Base-by-base conservation (phyloP, 2,888 invertebrate genomes). In the Tenthredo scrophulariae region DNA sequence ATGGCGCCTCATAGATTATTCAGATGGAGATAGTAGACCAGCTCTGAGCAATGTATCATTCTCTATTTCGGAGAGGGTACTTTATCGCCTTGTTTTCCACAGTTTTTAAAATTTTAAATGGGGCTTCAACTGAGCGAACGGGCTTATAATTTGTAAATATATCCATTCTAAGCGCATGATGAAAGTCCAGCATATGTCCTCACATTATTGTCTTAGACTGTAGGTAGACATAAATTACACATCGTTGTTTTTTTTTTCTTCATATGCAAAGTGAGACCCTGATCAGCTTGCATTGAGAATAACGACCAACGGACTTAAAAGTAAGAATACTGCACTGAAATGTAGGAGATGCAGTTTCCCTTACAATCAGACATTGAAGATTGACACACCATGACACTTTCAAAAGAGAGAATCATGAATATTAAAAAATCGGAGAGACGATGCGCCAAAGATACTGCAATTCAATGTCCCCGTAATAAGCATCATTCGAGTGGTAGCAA, bases 81-180 rank as follows among this genome's bases (percentile, higher is more conserved):
- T 80, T 80, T 80, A 58, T 62, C 10, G 37, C 40, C 62, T 62
- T 80, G 62, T 80, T 80, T 80, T 62, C 40, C 79, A 29, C 37
- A 13, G 2, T 58, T 37, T 62, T 29, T 37, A n/a, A 54, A 50
- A 77, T 58, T 62, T 62, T 10, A 40, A 22, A 37, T 33, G 5
- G 62, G 15, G 5, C 13, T 80, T 40, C 10, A 37, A 62, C 50
- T 9, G 54, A 29, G 37, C 37, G 18, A 33, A n/a, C n/a, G 3
- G 40, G 40, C n/a, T 22, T 43, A 72, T 40, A 37, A 33, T 67
- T 67, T 26, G 18, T 62, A 15, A 62, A 62, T 10, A 26, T 58
- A 58, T 18, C 22, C 13, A 22, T 65, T 29, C 65, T 10, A 65
- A 22, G 10, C 13, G 22, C 65, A 26, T 65, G 6, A 13, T 18